phyloP scores from a whole-genome alignment of 1,140 invertebrate genomes.

The Drosophila insularis region DNA sequence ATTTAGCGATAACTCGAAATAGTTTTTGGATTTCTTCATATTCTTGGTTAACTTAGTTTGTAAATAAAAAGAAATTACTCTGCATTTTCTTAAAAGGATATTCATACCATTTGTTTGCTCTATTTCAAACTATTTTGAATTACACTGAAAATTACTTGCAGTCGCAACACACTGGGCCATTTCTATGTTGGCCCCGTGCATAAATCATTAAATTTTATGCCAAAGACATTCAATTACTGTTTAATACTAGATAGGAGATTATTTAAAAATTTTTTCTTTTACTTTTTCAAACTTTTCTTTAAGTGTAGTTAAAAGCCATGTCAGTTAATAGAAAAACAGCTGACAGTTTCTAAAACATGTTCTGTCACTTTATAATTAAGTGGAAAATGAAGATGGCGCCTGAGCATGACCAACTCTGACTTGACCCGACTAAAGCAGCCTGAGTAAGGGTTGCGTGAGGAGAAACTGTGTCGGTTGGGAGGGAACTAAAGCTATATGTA shows the following conservation, averaged over 20 bases:
- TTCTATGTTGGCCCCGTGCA: background rate
- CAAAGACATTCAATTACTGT: conserved; percentile 32
- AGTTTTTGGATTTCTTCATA: no score
- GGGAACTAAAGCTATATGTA: conserved; percentile 28
- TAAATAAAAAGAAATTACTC: background rate
- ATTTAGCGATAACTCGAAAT: no score
- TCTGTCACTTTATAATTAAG: conserved; percentile 58
- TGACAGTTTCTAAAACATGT: conserved; percentile 31
- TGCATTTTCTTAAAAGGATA: background rate
- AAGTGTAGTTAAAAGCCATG: conserved; percentile 48
- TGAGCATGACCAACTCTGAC: conserved; percentile 16
- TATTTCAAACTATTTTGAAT: background rate
- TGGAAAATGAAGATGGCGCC: conserved; percentile 47
- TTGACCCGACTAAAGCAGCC: conserved; percentile 21
- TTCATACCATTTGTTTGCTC: background rate
- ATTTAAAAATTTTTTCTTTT: background rate
- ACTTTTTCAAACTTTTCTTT: background rate
- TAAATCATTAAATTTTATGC: conserved; percentile 25
- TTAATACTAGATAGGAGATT: conserved; percentile 39
- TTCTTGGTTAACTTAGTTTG: background rate
- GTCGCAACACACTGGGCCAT: conserved; percentile 3
- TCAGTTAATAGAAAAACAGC: conserved; percentile 65
- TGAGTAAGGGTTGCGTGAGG: background rate
- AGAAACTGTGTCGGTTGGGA: background rate
- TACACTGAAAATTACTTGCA: conserved; percentile 24